Base-by-base conservation (phyloP, 2,113 vertebrate genomes). In the Acanthochromis polyacanthus region DNA sequence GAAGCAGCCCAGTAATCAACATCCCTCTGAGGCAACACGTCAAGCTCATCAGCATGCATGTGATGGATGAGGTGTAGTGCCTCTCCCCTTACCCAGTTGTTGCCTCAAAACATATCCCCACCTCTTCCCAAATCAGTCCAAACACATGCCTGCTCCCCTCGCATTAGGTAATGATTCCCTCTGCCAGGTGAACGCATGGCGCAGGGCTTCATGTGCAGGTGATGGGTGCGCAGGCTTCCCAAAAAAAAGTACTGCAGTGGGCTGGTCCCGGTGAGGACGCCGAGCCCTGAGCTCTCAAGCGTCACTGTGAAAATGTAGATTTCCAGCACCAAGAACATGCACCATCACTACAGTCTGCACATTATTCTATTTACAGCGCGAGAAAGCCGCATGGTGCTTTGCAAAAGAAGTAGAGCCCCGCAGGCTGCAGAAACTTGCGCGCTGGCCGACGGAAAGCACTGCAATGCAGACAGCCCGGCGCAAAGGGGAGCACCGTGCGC, bases 381-480 rank as follows among this genome's bases (percentile, higher is more conserved):
- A 48, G 1, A 68, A 23, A 51, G 16, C 36, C 25, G 46, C 32
- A 52, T 52, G 30, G 72, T 64, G 58, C 40, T 73, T 40, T 43
- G 51, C 52, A 1, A 56, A 30, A 58, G 16, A 81, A 78, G 63
- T 77, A 75, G 82, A 84, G 74, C 63, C 43, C 64, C 51, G 48
- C 77, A 52, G 82, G 87, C 73, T 81, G 91, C 91, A 92, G 86
- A 92, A 93, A 95, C 93, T 94, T 95, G 87, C 82, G 77, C 76
- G 86, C 83, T 65, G 85, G 73, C 84, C 70, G 84, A 71, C 74
- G 65, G 86, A 85, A 92, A 93, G 93, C 91, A 94, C 95, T 89
- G 95, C 95, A 95, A 94, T 95, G 95, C 95, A 95, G 94, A 94
- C 88, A 91, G 93, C 66, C 63, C 70, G 32, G 80, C 22, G 78